Evolutionary conservation across 2,888 invertebrate genomes (phyloP).

Genomic region (Drosophila subquinaria): DNA sequence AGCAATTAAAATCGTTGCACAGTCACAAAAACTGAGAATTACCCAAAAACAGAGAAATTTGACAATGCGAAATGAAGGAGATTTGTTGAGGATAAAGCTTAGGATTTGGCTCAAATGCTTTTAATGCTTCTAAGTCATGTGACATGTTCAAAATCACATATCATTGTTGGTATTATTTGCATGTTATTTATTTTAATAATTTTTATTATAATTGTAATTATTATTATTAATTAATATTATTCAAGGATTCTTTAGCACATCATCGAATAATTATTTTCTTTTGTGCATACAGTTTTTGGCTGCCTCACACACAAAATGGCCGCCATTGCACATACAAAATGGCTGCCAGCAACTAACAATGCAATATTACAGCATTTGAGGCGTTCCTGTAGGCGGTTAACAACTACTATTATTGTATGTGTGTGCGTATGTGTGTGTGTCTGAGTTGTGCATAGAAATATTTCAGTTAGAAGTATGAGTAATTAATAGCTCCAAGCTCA

Average conservation of each 20-base stretch:
- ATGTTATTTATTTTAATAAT: not conserved
- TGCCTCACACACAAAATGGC: slow-evolving; percentile 39
- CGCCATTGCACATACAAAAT: slow-evolving; percentile 46
- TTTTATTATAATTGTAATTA: not conserved
- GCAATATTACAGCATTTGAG: slow-evolving; percentile 35
- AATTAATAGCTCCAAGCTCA: slow-evolving; percentile 54
- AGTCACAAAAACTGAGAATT: not conserved
- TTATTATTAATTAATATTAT: not conserved
- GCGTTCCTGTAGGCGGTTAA: slow-evolving; percentile 18
- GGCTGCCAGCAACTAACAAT: slow-evolving; percentile 40
- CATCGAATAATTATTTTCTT: slow-evolving; percentile 21
- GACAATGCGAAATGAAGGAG: slow-evolving; percentile 5
- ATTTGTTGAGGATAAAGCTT: not conserved
- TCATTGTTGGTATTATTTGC: not conserved
- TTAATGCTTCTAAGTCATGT: not conserved
- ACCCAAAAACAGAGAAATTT: not conserved
- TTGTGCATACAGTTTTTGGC: slow-evolving; percentile 43
- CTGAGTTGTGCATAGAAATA: slow-evolving; percentile 16
- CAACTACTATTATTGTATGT: slow-evolving; percentile 25
- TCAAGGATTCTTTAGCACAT: slow-evolving; percentile 6
- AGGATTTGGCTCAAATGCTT: not conserved
- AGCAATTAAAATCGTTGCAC: slow-evolving; percentile 63
- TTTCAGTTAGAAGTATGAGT: slow-evolving; percentile 39
- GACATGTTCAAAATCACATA: not conserved
- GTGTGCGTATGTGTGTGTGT: slow-evolving; percentile 11